phyloP scores from a whole-genome alignment of 2,113 vertebrate genomes.

The Phalacrocorax brasilianus region DNA sequence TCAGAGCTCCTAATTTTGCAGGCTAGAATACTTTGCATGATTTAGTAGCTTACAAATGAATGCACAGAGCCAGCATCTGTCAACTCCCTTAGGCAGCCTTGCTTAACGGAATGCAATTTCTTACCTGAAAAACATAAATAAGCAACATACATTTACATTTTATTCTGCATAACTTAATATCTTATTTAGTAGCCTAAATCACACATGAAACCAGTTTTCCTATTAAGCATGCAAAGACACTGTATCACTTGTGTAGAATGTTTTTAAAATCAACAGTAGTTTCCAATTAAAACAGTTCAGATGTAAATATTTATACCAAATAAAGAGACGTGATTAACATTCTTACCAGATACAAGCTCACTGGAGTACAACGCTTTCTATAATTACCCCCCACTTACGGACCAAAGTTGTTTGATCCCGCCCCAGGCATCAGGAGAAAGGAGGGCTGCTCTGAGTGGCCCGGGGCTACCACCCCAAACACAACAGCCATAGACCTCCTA shows the following conservation, averaged over 20 bases:
- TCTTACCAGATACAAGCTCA: slow-evolving; percentile 9
- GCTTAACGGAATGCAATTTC: slow-evolving; percentile 76
- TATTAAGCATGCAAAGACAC: slow-evolving; percentile 44
- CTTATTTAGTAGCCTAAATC: slow-evolving; percentile 62
- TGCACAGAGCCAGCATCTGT: slow-evolving; percentile 76
- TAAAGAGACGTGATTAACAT: slow-evolving; percentile 10
- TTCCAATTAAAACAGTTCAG: slow-evolving; percentile 52
- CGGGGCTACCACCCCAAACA: not conserved
- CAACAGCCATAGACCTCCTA: not conserved
- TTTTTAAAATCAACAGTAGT: slow-evolving; percentile 57
- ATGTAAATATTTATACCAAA: slow-evolving; percentile 51
- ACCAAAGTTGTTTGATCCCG: not conserved
- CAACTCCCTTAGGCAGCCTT: slow-evolving; percentile 71
- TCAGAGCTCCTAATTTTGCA: slow-evolving; percentile 50
- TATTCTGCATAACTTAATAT: slow-evolving; percentile 59
- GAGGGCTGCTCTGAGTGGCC: not conserved
- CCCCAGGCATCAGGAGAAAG: not conserved
- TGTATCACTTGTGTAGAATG: slow-evolving; percentile 9
- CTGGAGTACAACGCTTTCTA: not conserved
- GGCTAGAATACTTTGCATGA: slow-evolving; percentile 65
- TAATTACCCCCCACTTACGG: not conserved
- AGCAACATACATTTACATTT: slow-evolving; percentile 70
- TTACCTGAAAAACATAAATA: slow-evolving; percentile 84
- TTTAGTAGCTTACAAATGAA: slow-evolving; percentile 76
- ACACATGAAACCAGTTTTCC: slow-evolving; percentile 43